Evolutionary conservation across 2,113 vertebrate species (phyloP), one percentile per base, ranked within the genome.

Genomic region (Etheostoma spectabile): DNA sequence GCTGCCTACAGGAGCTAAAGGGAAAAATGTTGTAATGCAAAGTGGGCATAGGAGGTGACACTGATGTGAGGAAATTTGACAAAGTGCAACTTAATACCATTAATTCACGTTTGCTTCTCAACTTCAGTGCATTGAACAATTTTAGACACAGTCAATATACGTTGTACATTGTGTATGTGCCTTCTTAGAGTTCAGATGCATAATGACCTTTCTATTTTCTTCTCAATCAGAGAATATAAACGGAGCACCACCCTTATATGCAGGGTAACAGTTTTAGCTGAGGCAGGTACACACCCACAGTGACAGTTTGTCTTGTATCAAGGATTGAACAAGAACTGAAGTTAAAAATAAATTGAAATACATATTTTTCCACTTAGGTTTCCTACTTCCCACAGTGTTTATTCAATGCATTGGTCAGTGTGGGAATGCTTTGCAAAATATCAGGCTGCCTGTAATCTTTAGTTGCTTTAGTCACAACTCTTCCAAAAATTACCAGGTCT

Each of bases 11-110:
- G 53, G 27, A 80, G 18, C 14, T n/a, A 24, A 52, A 56, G 61
- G 3, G 69, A 79, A 33, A 59, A 64, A 71, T 55, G 45, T n/a
- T 74, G 57, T 71, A 2, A 71, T 79, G 81, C 59, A 86, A 80
- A 85, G 59, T 71, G 53, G 22, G 64, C 45, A 48, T 61, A 56
- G 33, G 48, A 74, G 52, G 69, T 27, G 68, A 64, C 64, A 42
- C 15, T 67, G 72, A 84, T 68, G 60, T 27, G 33, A 84, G 77
- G 38, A 62, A 56, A 27, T 72, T 61, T 79, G 53, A 81, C 42
- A 59, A 14, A 8, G 33, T 55, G 27, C 75, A 83, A 80, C 64
- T 61, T 61, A 15, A 53, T 65, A 53, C 61, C 10, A 24, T 38
- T 69, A 8, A 62, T 70, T 78, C 5, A 4, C 3, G 12, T 72